These are phyloP conservation scores for Probosciger aterrimus DNA, from an alignment of 2,113 vertebrate genomes.

Conservation along the genomic window DNA sequence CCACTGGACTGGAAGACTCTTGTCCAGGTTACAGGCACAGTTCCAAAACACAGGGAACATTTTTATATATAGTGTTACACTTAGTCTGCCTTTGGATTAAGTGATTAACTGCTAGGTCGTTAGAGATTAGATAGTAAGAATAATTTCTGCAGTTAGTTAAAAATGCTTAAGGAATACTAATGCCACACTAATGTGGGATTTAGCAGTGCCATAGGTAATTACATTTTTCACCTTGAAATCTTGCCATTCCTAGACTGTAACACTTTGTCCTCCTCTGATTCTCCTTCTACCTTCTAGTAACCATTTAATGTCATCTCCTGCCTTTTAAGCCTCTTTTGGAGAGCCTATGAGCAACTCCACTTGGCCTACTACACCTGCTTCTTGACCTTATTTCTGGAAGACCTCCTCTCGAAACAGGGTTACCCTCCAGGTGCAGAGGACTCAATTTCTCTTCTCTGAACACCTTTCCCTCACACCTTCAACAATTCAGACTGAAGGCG, in stretches of 20 bases:
- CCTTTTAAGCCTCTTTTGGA: neutral
- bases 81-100: neutral
- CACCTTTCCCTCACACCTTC: neutral
- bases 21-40: neutral
- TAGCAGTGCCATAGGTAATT: neutral
- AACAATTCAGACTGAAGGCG: neutral
- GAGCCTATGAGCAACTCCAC: neutral
- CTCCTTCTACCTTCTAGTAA: neutral
- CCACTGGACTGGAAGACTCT: neutral
- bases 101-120: neutral
- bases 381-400: neutral
- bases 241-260: neutral
- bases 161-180: neutral
- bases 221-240: neutral
- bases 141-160: neutral
- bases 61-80: neutral
- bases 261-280: neutral
- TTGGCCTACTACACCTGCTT: neutral
- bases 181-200: neutral
- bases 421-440: neutral
- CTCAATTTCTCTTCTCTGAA: neutral
- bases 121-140: slow-evolving; percentile 19
- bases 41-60: neutral
- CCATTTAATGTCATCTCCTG: neutral
- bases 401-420: neutral